Conservation (phyloP, 2,888 invertebrate genomes). For the Caenorhabditis imperialis region DNA sequence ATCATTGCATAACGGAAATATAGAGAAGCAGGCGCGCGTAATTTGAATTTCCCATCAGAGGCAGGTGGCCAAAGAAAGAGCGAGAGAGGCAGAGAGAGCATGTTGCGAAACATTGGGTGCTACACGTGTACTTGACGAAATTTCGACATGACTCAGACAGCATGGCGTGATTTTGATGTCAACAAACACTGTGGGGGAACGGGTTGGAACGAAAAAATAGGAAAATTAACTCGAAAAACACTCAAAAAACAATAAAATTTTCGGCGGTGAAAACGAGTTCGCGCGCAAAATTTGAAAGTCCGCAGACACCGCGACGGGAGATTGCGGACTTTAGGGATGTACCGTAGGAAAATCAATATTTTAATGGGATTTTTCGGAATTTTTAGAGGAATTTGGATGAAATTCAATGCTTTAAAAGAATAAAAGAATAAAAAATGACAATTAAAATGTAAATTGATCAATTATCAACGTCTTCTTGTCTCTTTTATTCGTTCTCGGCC, state of each 20-base stretch:
- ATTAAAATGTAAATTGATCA: too few species aligned
- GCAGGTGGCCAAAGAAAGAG: not conserved
- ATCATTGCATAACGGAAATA: slow-evolving; percentile 1
- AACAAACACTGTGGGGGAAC: too few species aligned
- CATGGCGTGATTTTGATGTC: slow-evolving; percentile 49
- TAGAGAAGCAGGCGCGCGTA: slow-evolving; percentile 10
- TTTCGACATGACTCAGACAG: slow-evolving; percentile 12
- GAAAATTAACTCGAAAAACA: too few species aligned
- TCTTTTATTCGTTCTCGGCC: too few species aligned
- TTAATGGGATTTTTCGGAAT: too few species aligned
- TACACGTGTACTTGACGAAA: slow-evolving; percentile 31
- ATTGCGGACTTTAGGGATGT: slow-evolving; percentile 6
- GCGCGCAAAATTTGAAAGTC: slow-evolving; percentile 17
- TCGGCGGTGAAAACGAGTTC: not conserved
- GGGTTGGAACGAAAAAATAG: not conserved
- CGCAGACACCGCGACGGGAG: slow-evolving; percentile 18
- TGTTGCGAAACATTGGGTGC: not conserved
- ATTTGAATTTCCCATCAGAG: slow-evolving; percentile 16
- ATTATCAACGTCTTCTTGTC: too few species aligned
- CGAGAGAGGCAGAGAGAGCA: not conserved
- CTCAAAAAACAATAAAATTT: not conserved
- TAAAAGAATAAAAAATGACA: not conserved
- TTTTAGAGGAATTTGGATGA: too few species aligned
- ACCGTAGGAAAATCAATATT: too few species aligned
- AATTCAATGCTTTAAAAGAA: not conserved